These are phyloP conservation scores for Tridacna gigas DNA, from an alignment of 2,888 invertebrate species.

Conservation along the genomic window DNA sequence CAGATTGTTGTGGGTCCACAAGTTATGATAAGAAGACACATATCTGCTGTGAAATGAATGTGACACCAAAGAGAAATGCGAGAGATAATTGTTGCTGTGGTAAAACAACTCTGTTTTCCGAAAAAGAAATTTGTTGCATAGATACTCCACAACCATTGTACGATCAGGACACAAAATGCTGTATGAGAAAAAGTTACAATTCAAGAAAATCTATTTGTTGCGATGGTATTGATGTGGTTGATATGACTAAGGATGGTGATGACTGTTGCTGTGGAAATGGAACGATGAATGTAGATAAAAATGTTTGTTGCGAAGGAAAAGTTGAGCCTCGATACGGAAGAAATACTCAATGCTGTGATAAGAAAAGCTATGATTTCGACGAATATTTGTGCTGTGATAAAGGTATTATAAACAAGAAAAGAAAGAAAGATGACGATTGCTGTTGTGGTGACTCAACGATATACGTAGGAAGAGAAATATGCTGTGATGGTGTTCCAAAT, in stretches of 20 bases:
- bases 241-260: constrained; percentile 31
- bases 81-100: constrained; percentile 55
- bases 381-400: constrained; percentile 42
- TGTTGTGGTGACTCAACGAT: constrained; percentile 44
- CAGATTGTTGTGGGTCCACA: constrained; percentile 39
- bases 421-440: constrained; percentile 39
- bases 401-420: constrained; percentile 23
- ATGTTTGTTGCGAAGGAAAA: constrained; percentile 50
- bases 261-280: constrained; percentile 51
- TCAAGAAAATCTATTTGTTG: constrained; percentile 36
- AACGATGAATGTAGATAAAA: constrained; percentile 43
- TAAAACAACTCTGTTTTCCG: constrained; percentile 36
- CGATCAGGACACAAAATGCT: constrained; percentile 33
- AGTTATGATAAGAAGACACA: constrained; percentile 35
- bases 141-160: constrained; percentile 35
- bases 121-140: constrained; percentile 41
- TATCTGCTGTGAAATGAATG: constrained; percentile 37
- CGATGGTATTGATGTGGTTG: constrained; percentile 22
- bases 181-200: constrained; percentile 43
- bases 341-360: constrained; percentile 44
- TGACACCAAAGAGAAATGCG: constrained; percentile 23
- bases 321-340: constrained; percentile 31
- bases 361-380: constrained; percentile 29
- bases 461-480: constrained; percentile 36
- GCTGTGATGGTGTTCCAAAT: constrained; percentile 31